Base-by-base conservation (phyloP, 2,113 vertebrate genomes). In the Xenus cinereus region DNA sequence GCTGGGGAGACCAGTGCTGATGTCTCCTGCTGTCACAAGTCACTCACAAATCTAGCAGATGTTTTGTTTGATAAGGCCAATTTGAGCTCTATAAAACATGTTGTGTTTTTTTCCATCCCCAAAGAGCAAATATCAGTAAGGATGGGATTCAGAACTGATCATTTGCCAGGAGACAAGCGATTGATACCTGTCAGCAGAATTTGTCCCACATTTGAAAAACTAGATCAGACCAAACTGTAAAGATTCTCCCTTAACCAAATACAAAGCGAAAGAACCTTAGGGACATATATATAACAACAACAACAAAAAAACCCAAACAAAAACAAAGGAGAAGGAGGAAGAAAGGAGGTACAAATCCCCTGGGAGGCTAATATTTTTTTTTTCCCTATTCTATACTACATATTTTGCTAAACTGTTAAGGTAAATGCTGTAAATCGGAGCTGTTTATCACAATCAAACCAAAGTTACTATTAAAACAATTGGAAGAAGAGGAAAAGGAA, bases 1-100 rank as follows among this genome's bases (percentile, higher is more conserved):
- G 20, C 8, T 97, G 96, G 95, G 91, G 95, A 98, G 96, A 90
- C 95, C 95, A 94, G 92, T 73, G 78, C 87, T 95, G 90, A 91
- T 96, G 95, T 97, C 96, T 97, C 97, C 96, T 97, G 98, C 97
- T 98, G 97, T 98, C 98, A 97, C 90, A 93, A 96, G 96, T 96
- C 98, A 97, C 94, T 98, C 97, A 96, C 91, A 96, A 95, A 97
- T 97, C 94, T 92, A 97, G 96, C 91, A 97, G 96, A 96, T 95
- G 80, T 97, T 98, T 97, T 98, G 95, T 97, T 97, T 97, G 96
- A 94, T 98, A 98, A 97, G 93, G 93, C 91, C 48, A 98, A 97
- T 98, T 96, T 97, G 94, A 97, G 95, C 91, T 96, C 97, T 95
- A 97, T 81, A 95, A 97, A 98, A 96, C 89, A 96, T 69, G 84